Base-by-base conservation (phyloP, 2,888 invertebrate species). In the Hanleya hanleyi region DNA sequence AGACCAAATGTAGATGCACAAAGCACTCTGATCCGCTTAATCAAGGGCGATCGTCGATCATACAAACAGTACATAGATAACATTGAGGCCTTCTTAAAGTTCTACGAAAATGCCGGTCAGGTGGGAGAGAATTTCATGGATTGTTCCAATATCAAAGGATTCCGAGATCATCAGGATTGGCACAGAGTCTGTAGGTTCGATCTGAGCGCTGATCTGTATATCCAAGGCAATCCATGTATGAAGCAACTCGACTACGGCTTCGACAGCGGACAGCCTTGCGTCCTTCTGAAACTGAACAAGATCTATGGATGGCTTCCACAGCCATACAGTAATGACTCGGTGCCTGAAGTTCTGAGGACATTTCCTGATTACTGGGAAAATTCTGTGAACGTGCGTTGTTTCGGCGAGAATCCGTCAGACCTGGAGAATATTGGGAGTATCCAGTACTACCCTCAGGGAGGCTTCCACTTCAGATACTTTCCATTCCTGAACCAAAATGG, bases 251-350 rank as follows among this genome's bases (percentile, higher is more conserved):
- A 95, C 85, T 99, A 95, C 92, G 97, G 97, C 89, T 99, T 95
- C 91, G 94, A 94, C 81, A 93, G 93, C 81, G 95, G 95, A 74
- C 94, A 91, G 72, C 99, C 99, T 22, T 99, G 99, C 91, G 95
- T 99, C 90, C 95, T 98, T 92, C 93, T 99, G 83, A 99, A 99
- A 91, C 92, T 99, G 84, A 99, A 99, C 91, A 97, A 96, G 96
- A 97, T 97, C 87, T 97, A 94, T 92, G 95, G 95, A 87, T 98
- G 97, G 97, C 87, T 91, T 57, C 97, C 97, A 29, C 92, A 93
- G 69, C 94, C 94, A 67, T 97, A 94, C 92, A 95, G 67, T 3
- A 38, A 41, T 12, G 67, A 37, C 0, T 73, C 70, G 0, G 95
- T 68, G 94, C 75, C 81, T 7, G 68, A 74, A 7, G 74, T 83